Conservation (phyloP, 2,888 invertebrate species). For the Carpatolechia fugitivella region DNA sequence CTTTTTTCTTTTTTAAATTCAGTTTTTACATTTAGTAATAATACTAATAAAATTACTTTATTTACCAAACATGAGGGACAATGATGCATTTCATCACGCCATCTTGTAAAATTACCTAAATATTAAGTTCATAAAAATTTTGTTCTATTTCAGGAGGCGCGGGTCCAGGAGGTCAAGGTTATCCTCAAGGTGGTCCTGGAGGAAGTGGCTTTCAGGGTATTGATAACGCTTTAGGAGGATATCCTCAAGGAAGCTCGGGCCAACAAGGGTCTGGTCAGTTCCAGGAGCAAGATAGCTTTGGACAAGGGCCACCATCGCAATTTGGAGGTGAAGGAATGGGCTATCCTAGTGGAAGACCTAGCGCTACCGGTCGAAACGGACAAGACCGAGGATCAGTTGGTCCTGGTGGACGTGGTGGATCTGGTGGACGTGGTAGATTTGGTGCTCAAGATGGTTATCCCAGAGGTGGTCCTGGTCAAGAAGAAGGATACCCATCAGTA, state of each 20-base stretch:
- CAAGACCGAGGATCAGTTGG: constrained; percentile 7
- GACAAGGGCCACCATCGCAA: constrained; percentile 23
- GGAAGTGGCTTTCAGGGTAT: constrained; percentile 33
- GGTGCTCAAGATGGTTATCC: constrained; percentile 43
- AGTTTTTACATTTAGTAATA: too few relatives aligned
- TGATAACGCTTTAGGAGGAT: constrained; percentile 34
- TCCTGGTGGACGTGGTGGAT: not conserved
- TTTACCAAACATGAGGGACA: too few relatives aligned
- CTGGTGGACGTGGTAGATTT: constrained; percentile 15
- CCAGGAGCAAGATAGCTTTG: constrained; percentile 33
- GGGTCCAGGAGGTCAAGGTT: constrained; percentile 41
- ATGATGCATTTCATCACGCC: too few relatives aligned
- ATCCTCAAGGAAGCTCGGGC: constrained; percentile 27
- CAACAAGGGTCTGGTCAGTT: constrained; percentile 26
- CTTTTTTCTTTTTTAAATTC: too few relatives aligned
- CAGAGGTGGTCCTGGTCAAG: constrained; percentile 34
- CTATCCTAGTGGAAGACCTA: constrained; percentile 42
- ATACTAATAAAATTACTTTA: too few relatives aligned
- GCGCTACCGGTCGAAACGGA: constrained; percentile 28
- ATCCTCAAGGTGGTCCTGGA: constrained; percentile 33
- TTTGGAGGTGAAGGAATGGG: constrained; percentile 30
- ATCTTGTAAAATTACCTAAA: too few relatives aligned
- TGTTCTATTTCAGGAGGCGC: constrained; percentile 25
- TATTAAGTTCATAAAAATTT: too few relatives aligned
- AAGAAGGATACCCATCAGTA: constrained; percentile 1